Evolutionary conservation across 2,888 invertebrate species (phyloP), one percentile per base, ranked within the genome.

Genomic region (Gerosis bhagava): DNA sequence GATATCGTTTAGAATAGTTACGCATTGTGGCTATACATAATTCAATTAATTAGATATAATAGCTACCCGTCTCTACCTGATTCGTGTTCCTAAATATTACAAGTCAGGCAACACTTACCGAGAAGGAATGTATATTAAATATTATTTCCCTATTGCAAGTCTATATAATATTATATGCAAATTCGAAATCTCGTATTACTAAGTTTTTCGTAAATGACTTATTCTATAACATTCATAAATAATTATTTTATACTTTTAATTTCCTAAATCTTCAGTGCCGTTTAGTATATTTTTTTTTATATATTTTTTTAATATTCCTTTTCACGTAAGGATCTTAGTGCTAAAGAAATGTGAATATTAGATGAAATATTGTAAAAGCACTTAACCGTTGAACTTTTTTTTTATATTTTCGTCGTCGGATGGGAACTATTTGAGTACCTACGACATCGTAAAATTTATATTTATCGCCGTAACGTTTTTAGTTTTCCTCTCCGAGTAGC

Each of bases 401-500:
- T n/a, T n/a, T n/a, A n/a, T n/a, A n/a, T n/a, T n/a, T n/a, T n/a
- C n/a, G n/a, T 42, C 46, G 43, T 44, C 37, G 37, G 22, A 50
- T 32, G 37, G 37, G 29, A 44, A 40, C n/a, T n/a, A n/a, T n/a
- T n/a, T n/a, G n/a, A n/a, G n/a, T n/a, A n/a, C n/a, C n/a, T n/a
- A n/a, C n/a, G n/a, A n/a, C n/a, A n/a, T n/a, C n/a, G n/a, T n/a
- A n/a, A n/a, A n/a, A n/a, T n/a, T n/a, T n/a, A n/a, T n/a, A 28
- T 32, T 13, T 4, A 28, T 11, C 7, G 10, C 8, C 6, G 8
- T 21, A 39, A 7, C 19, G 8, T 15, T 6, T 57, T 66, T 70
- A 81, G 53, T 79, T 80, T 60, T 86, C 87, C 62, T 81, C 86
- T 87, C 93, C 90, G 88, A 96, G 91, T 65, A 95, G 89, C 67